Percentiles rank a stretch among this genome's conserved stretches.
Conservation (phyloP, 2,888 invertebrate species). For the Acanthosepion lycidas region DNA sequence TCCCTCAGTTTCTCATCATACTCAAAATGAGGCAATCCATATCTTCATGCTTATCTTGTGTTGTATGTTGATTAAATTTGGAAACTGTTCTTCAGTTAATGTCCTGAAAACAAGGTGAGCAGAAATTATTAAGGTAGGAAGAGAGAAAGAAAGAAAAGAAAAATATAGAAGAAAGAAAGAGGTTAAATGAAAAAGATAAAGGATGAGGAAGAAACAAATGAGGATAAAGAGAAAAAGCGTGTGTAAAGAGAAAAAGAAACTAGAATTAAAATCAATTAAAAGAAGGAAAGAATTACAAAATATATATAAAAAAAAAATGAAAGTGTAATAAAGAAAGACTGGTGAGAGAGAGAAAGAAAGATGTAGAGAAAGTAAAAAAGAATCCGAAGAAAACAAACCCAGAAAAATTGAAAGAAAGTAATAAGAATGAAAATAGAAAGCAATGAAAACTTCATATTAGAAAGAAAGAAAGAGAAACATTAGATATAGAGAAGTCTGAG, state of each 20-base stretch:
- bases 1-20: background rate
- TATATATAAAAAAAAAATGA: background rate
- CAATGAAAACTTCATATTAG: no score
- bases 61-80: background rate
- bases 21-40: background rate
- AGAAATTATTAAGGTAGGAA: background rate
- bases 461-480: background rate
- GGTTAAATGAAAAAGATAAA: background rate
- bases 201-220: background rate
- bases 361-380: background rate
- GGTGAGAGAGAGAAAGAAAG: background rate
- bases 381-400: background rate
- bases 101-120: background rate
- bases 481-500: background rate
- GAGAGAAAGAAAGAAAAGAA: background rate
- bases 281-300: background rate
- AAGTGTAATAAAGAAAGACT: background rate
- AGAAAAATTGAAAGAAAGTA: background rate
- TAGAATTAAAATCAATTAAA: background rate
- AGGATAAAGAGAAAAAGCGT: background rate
- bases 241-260: background rate
- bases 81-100: background rate
- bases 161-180: background rate
- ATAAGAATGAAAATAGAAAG: background rate
- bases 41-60: background rate